phyloP scores from a whole-genome alignment of 2,113 vertebrate genomes.

The Ivindomyrus marchei region DNA sequence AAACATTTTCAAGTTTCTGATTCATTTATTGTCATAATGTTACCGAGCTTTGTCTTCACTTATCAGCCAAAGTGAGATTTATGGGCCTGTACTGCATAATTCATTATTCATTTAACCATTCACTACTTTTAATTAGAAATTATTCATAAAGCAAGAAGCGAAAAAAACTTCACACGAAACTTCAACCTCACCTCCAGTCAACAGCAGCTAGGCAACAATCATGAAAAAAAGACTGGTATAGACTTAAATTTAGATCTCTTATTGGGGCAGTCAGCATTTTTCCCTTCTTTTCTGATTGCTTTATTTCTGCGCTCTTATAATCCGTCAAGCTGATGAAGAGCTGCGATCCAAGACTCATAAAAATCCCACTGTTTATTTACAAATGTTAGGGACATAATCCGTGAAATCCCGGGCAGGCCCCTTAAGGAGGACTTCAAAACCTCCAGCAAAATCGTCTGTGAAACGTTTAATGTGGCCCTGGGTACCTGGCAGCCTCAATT shows the following conservation, averaged over 20 bases:
- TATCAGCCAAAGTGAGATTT: neutral
- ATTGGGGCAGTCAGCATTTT: slow-evolving; percentile 28
- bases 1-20: neutral
- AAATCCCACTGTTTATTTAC: slow-evolving; percentile 59
- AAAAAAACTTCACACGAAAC: neutral
- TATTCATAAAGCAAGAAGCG: neutral
- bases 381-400: slow-evolving; percentile 57
- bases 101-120: neutral
- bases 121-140: neutral
- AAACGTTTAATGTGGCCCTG: neutral
- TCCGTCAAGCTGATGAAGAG: slow-evolving; percentile 45
- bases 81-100: neutral
- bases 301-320: slow-evolving; percentile 41
- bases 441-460: slow-evolving; percentile 40
- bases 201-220: neutral
- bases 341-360: slow-evolving; percentile 51
- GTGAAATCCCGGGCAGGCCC: slow-evolving; percentile 53
- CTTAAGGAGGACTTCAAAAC: slow-evolving; percentile 57
- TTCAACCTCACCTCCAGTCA: neutral
- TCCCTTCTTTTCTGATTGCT: slow-evolving; percentile 29
- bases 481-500: neutral
- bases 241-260: neutral
- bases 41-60: neutral
- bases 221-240: neutral
- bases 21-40: slow-evolving; percentile 4